Conservation (phyloP, 2,113 vertebrate species). For the Castor canadensis region DNA sequence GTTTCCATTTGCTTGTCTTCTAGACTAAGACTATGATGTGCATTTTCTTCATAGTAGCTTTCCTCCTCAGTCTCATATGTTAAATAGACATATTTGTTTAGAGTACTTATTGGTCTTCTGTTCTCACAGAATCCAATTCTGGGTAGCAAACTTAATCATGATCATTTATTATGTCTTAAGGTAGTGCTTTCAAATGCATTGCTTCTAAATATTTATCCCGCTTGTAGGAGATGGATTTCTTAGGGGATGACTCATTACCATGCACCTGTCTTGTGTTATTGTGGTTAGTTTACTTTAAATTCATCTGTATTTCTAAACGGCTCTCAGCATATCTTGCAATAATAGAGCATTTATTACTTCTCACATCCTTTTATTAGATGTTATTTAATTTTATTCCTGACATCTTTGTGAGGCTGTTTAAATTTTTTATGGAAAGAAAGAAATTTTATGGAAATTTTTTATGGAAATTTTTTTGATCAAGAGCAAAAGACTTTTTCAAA, state of each 20-base stretch:
- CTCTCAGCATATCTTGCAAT: background rate
- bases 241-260: background rate
- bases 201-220: constrained; percentile 55
- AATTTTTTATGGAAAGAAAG: constrained; percentile 11
- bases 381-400: constrained; percentile 32
- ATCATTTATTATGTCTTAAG: constrained; percentile 23
- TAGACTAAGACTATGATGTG: background rate
- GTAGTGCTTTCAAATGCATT: background rate
- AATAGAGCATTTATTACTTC: constrained; percentile 35
- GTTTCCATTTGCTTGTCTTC: background rate
- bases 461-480: no score
- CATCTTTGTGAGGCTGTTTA: background rate
- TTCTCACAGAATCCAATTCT: constrained; percentile 23
- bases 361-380: constrained; percentile 48
- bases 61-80: background rate
- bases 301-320: constrained; percentile 55
- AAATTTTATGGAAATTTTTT: no score
- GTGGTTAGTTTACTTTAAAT: constrained; percentile 38
- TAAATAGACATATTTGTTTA: constrained; percentile 2
- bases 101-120: background rate
- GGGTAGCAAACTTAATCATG: background rate
- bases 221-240: constrained; percentile 32
- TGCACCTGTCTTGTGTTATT: background rate
- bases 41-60: background rate
- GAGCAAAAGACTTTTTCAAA: background rate